Conservation (phyloP, 2,888 invertebrate genomes). For the Bruchidius siliquastri region DNA sequence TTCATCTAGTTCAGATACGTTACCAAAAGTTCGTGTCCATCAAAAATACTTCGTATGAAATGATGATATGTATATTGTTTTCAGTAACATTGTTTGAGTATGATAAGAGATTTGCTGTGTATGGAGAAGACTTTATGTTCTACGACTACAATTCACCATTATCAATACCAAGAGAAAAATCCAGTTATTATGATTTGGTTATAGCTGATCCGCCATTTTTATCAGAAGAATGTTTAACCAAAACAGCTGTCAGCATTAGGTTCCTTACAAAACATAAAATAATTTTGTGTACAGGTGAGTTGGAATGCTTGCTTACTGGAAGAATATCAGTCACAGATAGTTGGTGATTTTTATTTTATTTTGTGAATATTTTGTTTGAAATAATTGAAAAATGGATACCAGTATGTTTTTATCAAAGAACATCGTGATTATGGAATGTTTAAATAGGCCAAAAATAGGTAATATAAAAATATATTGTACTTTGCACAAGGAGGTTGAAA, state of each 20-base stretch:
- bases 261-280: slow-evolving; percentile 68
- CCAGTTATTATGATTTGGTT: slow-evolving; percentile 70
- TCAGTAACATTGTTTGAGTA: slow-evolving; percentile 58
- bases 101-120: slow-evolving; percentile 76
- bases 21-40: no score
- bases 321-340: no score
- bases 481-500: no score
- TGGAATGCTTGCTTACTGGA: no score
- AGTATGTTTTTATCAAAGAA: no score
- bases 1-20: no score
- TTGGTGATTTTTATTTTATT: no score
- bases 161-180: slow-evolving; percentile 58
- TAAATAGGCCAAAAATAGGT: no score
- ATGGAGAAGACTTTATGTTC: slow-evolving; percentile 71
- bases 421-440: no score
- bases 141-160: slow-evolving; percentile 86
- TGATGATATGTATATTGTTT: not conserved
- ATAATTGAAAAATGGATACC: no score
- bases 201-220: slow-evolving; percentile 94
- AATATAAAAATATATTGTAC: no score
- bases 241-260: slow-evolving; percentile 74
- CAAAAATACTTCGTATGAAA: not conserved
- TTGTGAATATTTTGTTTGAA: no score
- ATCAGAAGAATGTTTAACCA: slow-evolving; percentile 84
- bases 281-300: slow-evolving; percentile 79